Conservation (phyloP, 2,113 vertebrate species). For the Scartelaos histophorus region DNA sequence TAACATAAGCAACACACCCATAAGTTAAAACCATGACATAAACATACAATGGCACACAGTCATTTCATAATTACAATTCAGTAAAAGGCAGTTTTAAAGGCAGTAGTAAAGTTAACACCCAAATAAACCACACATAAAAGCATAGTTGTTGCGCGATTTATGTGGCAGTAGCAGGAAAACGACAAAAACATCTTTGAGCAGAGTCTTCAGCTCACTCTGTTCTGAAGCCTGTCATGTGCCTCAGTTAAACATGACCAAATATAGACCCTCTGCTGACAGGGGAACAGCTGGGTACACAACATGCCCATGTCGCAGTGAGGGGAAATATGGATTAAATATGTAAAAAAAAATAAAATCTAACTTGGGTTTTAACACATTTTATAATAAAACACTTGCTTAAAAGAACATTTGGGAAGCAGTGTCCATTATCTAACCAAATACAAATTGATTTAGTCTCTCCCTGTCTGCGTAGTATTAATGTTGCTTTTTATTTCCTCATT, state of each 20-base stretch:
- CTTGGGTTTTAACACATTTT: neutral
- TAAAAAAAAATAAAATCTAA: neutral
- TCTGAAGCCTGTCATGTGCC: neutral
- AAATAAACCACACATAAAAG: neutral
- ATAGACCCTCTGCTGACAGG: neutral
- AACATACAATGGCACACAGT: too few relatives aligned
- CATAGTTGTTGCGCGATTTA: neutral
- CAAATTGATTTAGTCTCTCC: neutral
- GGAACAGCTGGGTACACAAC: neutral
- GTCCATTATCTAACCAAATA: neutral
- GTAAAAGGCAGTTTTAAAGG: too few relatives aligned
- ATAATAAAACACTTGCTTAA: neutral
- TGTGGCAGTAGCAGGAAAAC: neutral
- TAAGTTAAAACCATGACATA: neutral
- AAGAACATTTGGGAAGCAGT: neutral
- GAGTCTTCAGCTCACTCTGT: neutral
- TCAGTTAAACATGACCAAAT: slow-evolving; percentile 1
- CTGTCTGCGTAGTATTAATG: neutral
- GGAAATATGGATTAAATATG: neutral
- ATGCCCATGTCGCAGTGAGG: neutral
- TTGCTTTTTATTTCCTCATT: too few relatives aligned
- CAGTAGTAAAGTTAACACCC: too few relatives aligned
- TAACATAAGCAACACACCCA: neutral
- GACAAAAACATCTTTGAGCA: neutral
- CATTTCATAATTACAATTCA: too few relatives aligned